Evolutionary conservation across 30 jellyfish, hydroid and myxozoan species (phyloP).

Genomic region (Haliclystus octoradiatus): DNA sequence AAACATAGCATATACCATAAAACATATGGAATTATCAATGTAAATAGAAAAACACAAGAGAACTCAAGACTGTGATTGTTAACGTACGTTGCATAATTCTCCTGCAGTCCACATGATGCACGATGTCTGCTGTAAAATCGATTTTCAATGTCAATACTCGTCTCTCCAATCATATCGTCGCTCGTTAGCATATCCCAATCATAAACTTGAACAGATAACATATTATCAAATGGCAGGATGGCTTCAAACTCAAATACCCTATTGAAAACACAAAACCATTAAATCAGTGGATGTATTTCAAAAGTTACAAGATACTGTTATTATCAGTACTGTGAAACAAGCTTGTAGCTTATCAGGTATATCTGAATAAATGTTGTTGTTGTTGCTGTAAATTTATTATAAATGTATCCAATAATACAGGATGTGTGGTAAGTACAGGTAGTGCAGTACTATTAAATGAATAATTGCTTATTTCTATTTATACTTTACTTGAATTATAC

Average conservation of each 20-base stretch:
- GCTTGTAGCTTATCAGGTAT: no score
- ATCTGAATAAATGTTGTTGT: no score
- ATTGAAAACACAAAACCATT: background rate
- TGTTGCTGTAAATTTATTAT: no score
- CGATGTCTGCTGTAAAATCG: constrained; percentile 82
- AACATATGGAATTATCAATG: no score
- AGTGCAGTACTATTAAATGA: no score
- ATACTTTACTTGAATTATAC: no score
- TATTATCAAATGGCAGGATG: constrained; percentile 66
- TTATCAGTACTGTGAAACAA: background rate
- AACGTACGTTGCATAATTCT: constrained; percentile 63
- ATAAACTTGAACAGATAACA: constrained; percentile 59
- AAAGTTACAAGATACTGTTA: background rate
- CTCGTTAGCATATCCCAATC: constrained; percentile 90
- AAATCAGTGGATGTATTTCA: background rate
- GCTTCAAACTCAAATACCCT: constrained; percentile 87
- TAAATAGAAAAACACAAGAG: no score
- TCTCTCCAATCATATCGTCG: constrained; percentile 92
- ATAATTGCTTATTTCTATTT: no score
- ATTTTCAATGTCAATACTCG: constrained; percentile 74
- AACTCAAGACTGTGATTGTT: background rate
- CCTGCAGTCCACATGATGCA: constrained; percentile 78
- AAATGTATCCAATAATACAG: no score
- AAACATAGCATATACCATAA: background rate
- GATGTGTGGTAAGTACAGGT: no score